phyloP scores from a whole-genome alignment of 2,888 invertebrate species.

The Spatulosminthurus flaviceps region DNA sequence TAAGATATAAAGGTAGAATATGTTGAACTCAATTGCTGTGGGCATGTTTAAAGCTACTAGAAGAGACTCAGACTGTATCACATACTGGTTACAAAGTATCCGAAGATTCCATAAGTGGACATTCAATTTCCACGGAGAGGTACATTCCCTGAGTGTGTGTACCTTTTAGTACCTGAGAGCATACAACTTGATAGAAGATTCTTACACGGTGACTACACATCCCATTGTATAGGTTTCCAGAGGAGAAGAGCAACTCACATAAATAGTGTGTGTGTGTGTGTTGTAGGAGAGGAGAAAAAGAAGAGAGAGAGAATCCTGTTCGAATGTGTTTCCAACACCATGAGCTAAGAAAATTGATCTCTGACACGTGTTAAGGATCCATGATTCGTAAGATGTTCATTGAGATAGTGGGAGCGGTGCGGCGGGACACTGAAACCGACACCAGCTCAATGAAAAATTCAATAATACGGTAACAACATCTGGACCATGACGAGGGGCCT shows the following conservation, averaged over 20 bases:
- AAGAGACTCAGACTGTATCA: not conserved
- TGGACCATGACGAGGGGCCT: not conserved
- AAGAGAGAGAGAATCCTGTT: slow-evolving; percentile 15
- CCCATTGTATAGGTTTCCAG: not conserved
- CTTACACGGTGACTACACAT: too few species aligned
- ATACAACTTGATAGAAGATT: not conserved
- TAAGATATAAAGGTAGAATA: too few species aligned
- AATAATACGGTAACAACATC: slow-evolving; percentile 29
- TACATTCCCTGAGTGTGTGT: not conserved
- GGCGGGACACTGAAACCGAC: slow-evolving; percentile 10
- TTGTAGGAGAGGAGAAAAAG: too few species aligned
- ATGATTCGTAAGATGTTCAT: slow-evolving; percentile 25
- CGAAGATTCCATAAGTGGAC: slow-evolving; percentile 2
- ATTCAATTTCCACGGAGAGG: not conserved
- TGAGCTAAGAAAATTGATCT: slow-evolving; percentile 43
- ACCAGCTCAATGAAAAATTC: slow-evolving; percentile 40
- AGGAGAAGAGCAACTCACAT: not conserved
- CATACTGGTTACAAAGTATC: not conserved
- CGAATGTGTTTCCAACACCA: slow-evolving; percentile 23
- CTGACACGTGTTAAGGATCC: slow-evolving; percentile 45
- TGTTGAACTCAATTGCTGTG: too few species aligned
- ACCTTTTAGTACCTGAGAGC: not conserved
- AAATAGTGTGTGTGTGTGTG: not conserved
- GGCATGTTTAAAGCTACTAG: not conserved
- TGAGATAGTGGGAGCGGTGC: slow-evolving; percentile 19